Evolutionary conservation across 2,888 invertebrate species (phyloP).

Genomic region (Ophion costatus): DNA sequence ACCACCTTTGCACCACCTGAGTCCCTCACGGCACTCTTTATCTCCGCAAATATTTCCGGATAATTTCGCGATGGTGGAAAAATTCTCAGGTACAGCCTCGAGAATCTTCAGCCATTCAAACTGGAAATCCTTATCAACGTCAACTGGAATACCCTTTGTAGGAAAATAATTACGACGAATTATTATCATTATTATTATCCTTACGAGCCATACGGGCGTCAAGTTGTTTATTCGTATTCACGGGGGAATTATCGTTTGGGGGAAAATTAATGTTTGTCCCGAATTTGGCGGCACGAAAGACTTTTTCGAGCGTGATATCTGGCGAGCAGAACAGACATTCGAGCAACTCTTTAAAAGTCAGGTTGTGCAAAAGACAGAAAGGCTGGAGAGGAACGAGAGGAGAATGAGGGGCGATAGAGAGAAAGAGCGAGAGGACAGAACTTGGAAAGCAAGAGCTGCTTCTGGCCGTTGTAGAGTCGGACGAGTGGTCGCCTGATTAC

Average conservation of each 20-base stretch:
- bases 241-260: conserved; percentile 25
- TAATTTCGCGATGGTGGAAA: conserved; percentile 54
- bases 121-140: conserved; percentile 24
- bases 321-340: conserved; percentile 41
- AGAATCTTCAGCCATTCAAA: conserved; percentile 25
- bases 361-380: conserved; percentile 56
- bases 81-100: conserved; percentile 31
- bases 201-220: not conserved
- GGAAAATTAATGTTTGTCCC: conserved; percentile 24
- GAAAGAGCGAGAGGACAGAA: conserved; percentile 46
- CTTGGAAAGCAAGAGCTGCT: conserved; percentile 62
- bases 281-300: conserved; percentile 8
- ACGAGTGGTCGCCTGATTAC: conserved; percentile 78
- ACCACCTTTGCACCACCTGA: conserved; percentile 46
- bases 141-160: not conserved
- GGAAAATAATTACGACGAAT: conserved; percentile 24
- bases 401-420: not conserved
- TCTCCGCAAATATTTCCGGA: conserved; percentile 62
- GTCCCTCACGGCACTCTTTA: conserved; percentile 45
- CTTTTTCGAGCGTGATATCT: conserved; percentile 45
- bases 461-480: conserved; percentile 67
- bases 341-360: conserved; percentile 57
- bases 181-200: not conserved
- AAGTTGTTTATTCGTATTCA: conserved; percentile 26
- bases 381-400: conserved; percentile 6